Evolutionary conservation across 2,113 vertebrate genomes (phyloP).

Genomic region (Mus pahari): DNA sequence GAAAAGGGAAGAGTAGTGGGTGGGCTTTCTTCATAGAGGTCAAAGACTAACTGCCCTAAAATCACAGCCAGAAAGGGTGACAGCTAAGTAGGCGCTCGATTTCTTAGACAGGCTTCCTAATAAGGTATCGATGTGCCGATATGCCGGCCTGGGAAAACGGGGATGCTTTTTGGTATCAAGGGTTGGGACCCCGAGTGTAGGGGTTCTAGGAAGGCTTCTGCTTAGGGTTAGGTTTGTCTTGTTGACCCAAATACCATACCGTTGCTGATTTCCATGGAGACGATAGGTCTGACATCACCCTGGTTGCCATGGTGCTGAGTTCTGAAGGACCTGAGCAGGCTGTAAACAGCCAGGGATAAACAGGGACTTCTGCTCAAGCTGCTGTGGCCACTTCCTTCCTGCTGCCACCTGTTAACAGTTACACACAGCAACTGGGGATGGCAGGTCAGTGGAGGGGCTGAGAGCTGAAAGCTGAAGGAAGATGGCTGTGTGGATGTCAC

Average conservation of each 20-base stretch:
- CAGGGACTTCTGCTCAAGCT: slow-evolving; percentile 72
- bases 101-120: slow-evolving; percentile 66
- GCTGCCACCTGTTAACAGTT: slow-evolving; percentile 77
- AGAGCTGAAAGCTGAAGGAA: neutral
- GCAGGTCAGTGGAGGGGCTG: neutral
- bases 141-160: neutral
- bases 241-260: slow-evolving; percentile 82
- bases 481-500: neutral
- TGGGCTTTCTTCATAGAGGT: slow-evolving; percentile 44
- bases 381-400: slow-evolving; percentile 78
- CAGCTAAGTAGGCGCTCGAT: neutral
- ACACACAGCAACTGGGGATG: slow-evolving; percentile 60
- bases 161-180: neutral
- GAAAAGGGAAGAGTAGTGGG: neutral
- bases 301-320: slow-evolving; percentile 75
- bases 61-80: neutral
- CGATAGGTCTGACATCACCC: slow-evolving; percentile 75
- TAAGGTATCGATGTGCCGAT: slow-evolving; percentile 58
- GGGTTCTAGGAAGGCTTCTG: neutral
- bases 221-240: slow-evolving; percentile 65
- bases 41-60: slow-evolving; percentile 33
- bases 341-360: slow-evolving; percentile 72
- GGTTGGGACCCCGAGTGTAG: slow-evolving; percentile 4
- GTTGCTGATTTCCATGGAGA: slow-evolving; percentile 74
- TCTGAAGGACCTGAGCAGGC: slow-evolving; percentile 76